Base-by-base conservation (phyloP, 2,888 invertebrate species). In the Sepiola atlantica region DNA sequence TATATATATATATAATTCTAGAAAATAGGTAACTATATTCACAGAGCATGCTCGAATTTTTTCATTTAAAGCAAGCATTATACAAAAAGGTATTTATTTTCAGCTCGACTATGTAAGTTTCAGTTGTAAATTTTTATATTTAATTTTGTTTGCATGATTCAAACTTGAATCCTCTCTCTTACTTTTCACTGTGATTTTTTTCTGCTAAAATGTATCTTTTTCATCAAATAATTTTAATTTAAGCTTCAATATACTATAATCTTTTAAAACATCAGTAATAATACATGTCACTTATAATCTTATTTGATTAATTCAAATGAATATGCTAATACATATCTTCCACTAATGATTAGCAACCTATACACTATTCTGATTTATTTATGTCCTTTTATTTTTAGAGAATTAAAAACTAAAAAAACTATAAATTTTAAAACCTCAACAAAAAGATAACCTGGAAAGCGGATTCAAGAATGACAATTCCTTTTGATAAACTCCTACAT, bases 131-230 rank as follows among this genome's bases (percentile, higher is more conserved):
- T 77, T 77, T n/a, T 77, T 77, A 77, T n/a, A 21, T 77, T 61
- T 77, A 16, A n/a, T 12, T 77, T 77, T 77, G n/a, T 32, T 77
- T 77, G 77, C 77, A n/a, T 77, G 77, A 32, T 77, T 77, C n/a
- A 77, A 77, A 77, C 77, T 77, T 77, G 77, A 77, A n/a, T 77
- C 77, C 77, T 28, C 77, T 77, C 28, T 77, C 77, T 77, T 77
- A 45, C 28, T 28, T 77, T 28, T 77, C 3, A 28, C 1, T 8
- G 24, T 28, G 24, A 45, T 4, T 20, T 24, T n/a, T 77, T 45
- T 93, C 77, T 55, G 24, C 28, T 28, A 61, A 61, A 61, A 2
- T 61, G 61, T 61, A 61, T 61, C 21, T 61, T 61, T 61, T 61
- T 61, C 24, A 61, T 61, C 28, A 10, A 20, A 61, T 6, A 61